A percentile compares a stretch with the other conserved stretches of the same genome.
Conservation (phyloP, 2,797 vertebrate species). For the Euthynnus affinis region DNA sequence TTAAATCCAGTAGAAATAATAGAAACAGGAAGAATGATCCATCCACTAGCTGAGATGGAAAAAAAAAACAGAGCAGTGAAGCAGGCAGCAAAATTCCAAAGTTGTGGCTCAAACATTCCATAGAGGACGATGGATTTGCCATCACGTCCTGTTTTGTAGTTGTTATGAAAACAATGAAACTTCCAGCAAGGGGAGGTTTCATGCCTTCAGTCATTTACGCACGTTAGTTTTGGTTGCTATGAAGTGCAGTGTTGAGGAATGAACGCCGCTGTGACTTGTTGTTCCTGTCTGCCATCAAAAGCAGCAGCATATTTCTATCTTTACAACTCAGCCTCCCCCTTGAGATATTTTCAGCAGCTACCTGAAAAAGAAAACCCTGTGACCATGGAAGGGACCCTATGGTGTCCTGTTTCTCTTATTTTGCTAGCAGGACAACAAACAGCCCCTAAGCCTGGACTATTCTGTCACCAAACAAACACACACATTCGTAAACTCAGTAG, state of each 20-base stretch:
- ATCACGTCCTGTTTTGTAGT: constrained; percentile 8
- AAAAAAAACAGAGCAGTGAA: constrained; percentile 6
- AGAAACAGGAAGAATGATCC: not conserved
- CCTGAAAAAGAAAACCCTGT: constrained; percentile 82
- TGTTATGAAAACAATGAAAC: constrained; percentile 19
- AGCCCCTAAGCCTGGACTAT: constrained; percentile 28
- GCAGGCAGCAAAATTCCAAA: constrained; percentile 22
- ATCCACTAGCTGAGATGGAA: not conserved
- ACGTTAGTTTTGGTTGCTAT: constrained; percentile 24
- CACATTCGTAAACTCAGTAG: not conserved
- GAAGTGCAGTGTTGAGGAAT: constrained; percentile 31
- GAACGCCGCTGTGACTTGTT: constrained; percentile 62
- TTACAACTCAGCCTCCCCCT: constrained; percentile 74
- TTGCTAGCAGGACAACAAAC: constrained; percentile 63
- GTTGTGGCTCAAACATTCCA: constrained; percentile 13
- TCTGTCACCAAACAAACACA: constrained; percentile 48
- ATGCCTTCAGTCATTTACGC: constrained; percentile 10
- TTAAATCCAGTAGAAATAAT: not conserved
- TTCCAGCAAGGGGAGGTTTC: constrained; percentile 15
- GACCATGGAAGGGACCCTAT: constrained; percentile 55
- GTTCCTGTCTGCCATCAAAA: constrained; percentile 61
- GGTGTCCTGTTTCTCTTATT: constrained; percentile 75
- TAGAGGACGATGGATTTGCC: not conserved
- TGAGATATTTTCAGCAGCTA: constrained; percentile 85
- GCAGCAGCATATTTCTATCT: constrained; percentile 78